Conservation (phyloP, 2,888 invertebrate species). For the Diplolepis rosae region DNA sequence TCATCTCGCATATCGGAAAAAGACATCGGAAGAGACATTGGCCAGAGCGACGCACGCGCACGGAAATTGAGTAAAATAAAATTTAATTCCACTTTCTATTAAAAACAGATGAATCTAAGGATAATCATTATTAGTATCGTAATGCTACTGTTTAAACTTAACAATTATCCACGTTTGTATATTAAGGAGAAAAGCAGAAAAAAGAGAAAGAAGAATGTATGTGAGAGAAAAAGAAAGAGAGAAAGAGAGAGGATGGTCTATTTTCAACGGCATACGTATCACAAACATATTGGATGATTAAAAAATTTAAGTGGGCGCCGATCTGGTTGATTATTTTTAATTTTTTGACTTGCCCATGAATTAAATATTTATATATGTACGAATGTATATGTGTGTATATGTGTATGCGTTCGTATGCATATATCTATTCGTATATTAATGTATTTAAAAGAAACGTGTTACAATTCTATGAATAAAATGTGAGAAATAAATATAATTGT, state of each 20-base stretch:
- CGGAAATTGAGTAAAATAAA: constrained; percentile 44
- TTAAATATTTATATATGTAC: constrained; percentile 58
- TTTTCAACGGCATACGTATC: constrained; percentile 40
- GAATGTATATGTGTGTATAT: constrained; percentile 1
- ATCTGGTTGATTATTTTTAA: constrained; percentile 63
- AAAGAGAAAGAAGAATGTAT: constrained; percentile 40
- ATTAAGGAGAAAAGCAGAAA: constrained; percentile 49
- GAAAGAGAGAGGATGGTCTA: constrained; percentile 36
- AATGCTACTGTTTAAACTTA: constrained; percentile 49
- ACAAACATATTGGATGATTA: background rate
- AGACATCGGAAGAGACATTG: constrained; percentile 15
- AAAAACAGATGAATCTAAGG: constrained; percentile 48
- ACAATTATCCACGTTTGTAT: constrained; percentile 58
- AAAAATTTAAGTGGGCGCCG: constrained; percentile 57
- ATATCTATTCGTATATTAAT: constrained; percentile 12
- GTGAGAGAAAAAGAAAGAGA: constrained; percentile 41
- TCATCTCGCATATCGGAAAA: background rate
- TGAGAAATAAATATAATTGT: constrained; percentile 26
- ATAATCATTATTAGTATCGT: constrained; percentile 50
- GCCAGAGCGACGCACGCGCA: constrained; percentile 46
- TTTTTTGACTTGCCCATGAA: constrained; percentile 62
- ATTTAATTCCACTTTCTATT: constrained; percentile 41
- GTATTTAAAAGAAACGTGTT: constrained; percentile 19
- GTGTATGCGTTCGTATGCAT: constrained; percentile 2
- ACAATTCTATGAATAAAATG: constrained; percentile 17